These are phyloP conservation scores for Conopomorpha cramerella DNA, from an alignment of 1,140 invertebrate species.

Conservation along the genomic window DNA sequence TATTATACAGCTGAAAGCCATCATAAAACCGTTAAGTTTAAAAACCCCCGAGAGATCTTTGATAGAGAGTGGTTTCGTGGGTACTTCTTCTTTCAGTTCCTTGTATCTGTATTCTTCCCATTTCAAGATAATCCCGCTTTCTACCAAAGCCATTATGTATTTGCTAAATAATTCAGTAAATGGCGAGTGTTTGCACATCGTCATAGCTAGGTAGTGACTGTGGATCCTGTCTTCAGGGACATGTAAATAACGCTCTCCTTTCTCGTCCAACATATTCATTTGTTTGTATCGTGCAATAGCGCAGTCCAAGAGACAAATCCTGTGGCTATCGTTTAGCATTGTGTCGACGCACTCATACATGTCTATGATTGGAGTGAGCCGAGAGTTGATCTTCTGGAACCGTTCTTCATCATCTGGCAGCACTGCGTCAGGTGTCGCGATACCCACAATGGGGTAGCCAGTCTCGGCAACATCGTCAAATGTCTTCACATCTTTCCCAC, in stretches of 20 bases:
- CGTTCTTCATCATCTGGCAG: slow-evolving; percentile 35
- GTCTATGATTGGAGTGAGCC: slow-evolving; percentile 22
- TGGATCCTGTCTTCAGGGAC: slow-evolving; percentile 43
- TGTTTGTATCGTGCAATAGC: slow-evolving; percentile 34
- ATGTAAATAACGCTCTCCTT: slow-evolving; percentile 44
- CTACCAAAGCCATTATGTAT: slow-evolving; percentile 18
- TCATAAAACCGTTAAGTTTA: slow-evolving; percentile 17
- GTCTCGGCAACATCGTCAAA: slow-evolving; percentile 44
- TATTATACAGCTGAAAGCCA: slow-evolving; percentile 14
- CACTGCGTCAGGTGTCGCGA: slow-evolving; percentile 41
- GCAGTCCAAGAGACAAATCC: slow-evolving; percentile 49
- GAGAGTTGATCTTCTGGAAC: slow-evolving; percentile 31
- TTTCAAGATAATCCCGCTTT: slow-evolving; percentile 31
- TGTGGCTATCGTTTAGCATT: slow-evolving; percentile 27
- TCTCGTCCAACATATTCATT: slow-evolving; percentile 33
- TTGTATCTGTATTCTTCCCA: slow-evolving; percentile 29
- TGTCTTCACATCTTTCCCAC: slow-evolving; percentile 43
- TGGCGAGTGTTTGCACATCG: slow-evolving; percentile 29
- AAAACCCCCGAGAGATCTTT: slow-evolving; percentile 28
- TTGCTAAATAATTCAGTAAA: slow-evolving; percentile 25
- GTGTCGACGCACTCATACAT: slow-evolving; percentile 30
- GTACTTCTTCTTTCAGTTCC: slow-evolving; percentile 20
- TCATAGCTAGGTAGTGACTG: slow-evolving; percentile 38
- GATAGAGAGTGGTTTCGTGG: slow-evolving; percentile 14
- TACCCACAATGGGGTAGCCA: slow-evolving; percentile 38